These are phyloP conservation scores for Hybognathus amarus DNA, from an alignment of 2,797 vertebrate species.

Conservation along the genomic window DNA sequence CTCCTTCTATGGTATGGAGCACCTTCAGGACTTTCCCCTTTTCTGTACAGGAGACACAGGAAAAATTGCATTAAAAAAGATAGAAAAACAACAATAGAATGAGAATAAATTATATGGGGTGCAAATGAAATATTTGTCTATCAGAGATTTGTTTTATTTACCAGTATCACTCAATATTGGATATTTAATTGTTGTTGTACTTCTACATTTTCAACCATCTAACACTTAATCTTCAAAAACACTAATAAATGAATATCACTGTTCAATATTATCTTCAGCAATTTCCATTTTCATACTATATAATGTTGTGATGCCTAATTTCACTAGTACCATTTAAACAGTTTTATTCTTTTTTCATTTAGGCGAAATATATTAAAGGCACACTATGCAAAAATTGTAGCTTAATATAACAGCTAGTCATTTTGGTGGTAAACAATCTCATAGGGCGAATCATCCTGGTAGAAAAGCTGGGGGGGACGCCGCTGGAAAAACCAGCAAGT, in stretches of 20 bases:
- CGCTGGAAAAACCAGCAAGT: too few species aligned
- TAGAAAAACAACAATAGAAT: background rate
- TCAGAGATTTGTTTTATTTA: background rate
- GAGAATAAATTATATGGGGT: background rate
- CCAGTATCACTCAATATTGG: background rate
- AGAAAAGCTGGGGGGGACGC: too few species aligned
- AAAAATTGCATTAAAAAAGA: background rate
- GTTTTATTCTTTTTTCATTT: background rate
- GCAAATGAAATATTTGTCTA: background rate
- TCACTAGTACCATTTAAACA: background rate
- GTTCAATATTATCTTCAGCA: background rate
- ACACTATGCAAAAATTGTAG: too few species aligned
- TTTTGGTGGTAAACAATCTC: too few species aligned
- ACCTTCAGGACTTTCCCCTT: conserved; percentile 85
- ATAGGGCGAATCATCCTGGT: too few species aligned
- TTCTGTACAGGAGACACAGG: conserved; percentile 66
- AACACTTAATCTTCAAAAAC: background rate
- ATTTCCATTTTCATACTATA: background rate
- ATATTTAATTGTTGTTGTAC: background rate
- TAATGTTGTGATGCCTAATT: background rate
- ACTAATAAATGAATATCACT: background rate
- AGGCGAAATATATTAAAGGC: too few species aligned
- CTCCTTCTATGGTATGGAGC: conserved; percentile 76
- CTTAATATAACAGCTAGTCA: too few species aligned
- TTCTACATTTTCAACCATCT: background rate